Evolutionary conservation across 2,113 vertebrate genomes (phyloP).

Genomic region (Neodontobutis hainanensis): DNA sequence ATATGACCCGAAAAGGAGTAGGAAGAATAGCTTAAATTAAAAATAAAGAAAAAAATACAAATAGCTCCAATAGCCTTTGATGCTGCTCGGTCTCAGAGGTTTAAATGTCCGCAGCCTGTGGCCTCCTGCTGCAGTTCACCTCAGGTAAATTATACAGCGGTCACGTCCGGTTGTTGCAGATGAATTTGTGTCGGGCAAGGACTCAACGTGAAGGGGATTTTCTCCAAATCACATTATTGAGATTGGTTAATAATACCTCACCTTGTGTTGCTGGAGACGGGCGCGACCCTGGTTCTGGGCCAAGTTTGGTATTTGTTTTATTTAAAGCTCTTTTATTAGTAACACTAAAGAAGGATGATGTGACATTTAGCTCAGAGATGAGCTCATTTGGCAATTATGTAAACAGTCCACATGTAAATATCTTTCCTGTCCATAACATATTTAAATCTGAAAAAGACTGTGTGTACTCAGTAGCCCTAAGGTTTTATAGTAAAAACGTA

Average conservation of each 20-base stretch:
- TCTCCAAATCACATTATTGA: slow-evolving; percentile 56
- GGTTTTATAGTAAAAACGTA: too few relatives aligned
- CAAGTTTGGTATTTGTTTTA: slow-evolving; percentile 14
- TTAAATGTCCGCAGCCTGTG: slow-evolving; percentile 35
- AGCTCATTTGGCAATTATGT: slow-evolving; percentile 4
- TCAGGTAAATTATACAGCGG: slow-evolving; percentile 50
- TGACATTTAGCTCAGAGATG: slow-evolving; percentile 17
- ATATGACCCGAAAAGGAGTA: too few relatives aligned
- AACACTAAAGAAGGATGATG: background rate
- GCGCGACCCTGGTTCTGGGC: slow-evolving; percentile 15
- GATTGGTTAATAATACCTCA: slow-evolving; percentile 46
- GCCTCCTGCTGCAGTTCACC: slow-evolving; percentile 57
- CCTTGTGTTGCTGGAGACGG: slow-evolving; percentile 33
- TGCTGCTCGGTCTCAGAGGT: slow-evolving; percentile 19
- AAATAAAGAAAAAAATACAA: too few relatives aligned
- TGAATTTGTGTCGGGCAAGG: slow-evolving; percentile 45
- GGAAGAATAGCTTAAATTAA: too few relatives aligned
- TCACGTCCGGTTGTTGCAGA: slow-evolving; percentile 32
- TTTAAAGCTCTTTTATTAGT: slow-evolving; percentile 1
- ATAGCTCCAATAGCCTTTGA: too few relatives aligned
- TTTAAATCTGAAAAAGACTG: too few relatives aligned
- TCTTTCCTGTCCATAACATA: too few relatives aligned
- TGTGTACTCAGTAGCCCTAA: too few relatives aligned
- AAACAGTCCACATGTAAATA: background rate
- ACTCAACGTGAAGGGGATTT: slow-evolving; percentile 57